Conservation (phyloP, 2,113 vertebrate species). For the Erythrocercus mccallii region DNA sequence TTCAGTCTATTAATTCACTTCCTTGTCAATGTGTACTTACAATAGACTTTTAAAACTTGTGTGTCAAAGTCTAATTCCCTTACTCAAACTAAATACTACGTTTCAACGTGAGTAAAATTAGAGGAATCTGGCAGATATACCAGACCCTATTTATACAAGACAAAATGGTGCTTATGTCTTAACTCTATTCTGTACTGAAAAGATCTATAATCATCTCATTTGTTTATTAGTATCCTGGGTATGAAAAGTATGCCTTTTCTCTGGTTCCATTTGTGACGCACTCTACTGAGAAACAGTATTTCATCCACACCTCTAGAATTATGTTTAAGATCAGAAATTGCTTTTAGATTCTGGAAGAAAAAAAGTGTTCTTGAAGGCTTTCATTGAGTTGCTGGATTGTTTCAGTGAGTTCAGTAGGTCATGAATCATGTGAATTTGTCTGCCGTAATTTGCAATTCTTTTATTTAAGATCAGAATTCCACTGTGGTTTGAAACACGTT, state of each 20-base stretch:
- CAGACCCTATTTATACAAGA: neutral
- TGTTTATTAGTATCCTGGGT: neutral
- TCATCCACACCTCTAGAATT: neutral
- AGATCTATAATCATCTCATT: neutral
- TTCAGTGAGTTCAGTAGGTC: neutral
- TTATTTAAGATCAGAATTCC: constrained; percentile 30
- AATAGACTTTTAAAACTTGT: neutral
- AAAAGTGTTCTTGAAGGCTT: neutral
- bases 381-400: neutral
- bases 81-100: neutral
- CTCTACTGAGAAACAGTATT: neutral
- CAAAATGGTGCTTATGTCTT: neutral
- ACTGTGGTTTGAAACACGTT: constrained; percentile 43
- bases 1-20: neutral
- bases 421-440: neutral
- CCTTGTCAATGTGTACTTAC: neutral
- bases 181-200: neutral
- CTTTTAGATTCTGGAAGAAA: neutral
- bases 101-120: neutral
- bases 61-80: neutral
- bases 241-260: neutral
- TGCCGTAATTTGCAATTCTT: constrained; percentile 25
- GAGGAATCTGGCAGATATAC: neutral
- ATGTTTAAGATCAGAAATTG: neutral
- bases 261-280: neutral